Conservation (phyloP, 2,888 invertebrate species). For the Rhagonycha fulva region DNA sequence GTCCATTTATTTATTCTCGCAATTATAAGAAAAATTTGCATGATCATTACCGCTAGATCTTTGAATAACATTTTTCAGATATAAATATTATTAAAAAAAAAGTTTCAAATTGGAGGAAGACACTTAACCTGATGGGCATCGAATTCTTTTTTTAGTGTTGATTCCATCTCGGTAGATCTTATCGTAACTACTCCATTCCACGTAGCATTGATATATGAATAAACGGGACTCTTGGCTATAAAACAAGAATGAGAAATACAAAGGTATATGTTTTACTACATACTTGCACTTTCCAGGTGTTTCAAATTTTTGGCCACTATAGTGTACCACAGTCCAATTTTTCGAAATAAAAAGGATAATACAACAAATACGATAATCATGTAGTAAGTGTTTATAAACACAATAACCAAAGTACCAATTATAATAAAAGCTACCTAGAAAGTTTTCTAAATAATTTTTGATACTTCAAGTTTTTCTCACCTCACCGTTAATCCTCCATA, state of each 20-base stretch:
- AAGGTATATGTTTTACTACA: background rate
- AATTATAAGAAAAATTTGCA: too few relatives aligned
- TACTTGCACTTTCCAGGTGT: constrained; percentile 68
- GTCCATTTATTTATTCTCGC: too few relatives aligned
- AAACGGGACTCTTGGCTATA: constrained; percentile 82
- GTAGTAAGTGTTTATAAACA: constrained; percentile 59
- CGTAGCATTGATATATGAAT: constrained; percentile 78
- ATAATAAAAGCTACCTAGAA: constrained; percentile 55
- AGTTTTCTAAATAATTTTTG: background rate
- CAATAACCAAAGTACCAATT: constrained; percentile 60
- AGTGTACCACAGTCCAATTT: constrained; percentile 67
- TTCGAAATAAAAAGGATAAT: constrained; percentile 64
- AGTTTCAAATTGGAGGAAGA: too few relatives aligned
- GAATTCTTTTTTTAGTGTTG: constrained; percentile 62
- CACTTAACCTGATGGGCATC: constrained; percentile 56
- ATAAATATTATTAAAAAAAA: too few relatives aligned
- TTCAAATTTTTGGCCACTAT: constrained; percentile 73
- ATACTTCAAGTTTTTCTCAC: constrained; percentile 38
- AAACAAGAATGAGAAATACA: background rate
- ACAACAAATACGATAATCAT: constrained; percentile 57
- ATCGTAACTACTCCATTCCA: constrained; percentile 81
- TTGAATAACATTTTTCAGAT: too few relatives aligned
- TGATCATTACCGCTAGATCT: too few relatives aligned
- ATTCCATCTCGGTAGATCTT: constrained; percentile 73
- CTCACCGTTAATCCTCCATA: constrained; percentile 66